Conservation (phyloP, 1,140 invertebrate species). For the Oscheius sp. region DNA sequence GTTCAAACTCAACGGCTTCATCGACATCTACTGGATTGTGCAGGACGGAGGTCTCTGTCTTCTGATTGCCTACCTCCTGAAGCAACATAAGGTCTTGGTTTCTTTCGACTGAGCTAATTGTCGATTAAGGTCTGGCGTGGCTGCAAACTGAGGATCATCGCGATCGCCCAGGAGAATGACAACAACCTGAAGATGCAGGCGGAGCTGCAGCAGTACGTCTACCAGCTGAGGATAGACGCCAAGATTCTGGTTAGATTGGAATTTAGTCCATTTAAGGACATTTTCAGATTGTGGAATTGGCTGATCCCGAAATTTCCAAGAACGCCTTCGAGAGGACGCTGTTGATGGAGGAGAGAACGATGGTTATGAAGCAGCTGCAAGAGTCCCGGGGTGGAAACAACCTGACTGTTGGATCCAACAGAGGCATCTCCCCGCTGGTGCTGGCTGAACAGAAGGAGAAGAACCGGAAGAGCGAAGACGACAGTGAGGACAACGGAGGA, state of each 20-base stretch:
- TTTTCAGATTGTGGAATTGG: slow-evolving; percentile 49
- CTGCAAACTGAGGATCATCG: slow-evolving; percentile 96
- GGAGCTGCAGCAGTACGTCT: slow-evolving; percentile 92
- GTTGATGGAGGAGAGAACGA: slow-evolving; percentile 97
- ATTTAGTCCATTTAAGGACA: neutral
- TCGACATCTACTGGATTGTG: slow-evolving; percentile 81
- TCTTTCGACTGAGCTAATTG: neutral
- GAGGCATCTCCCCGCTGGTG: slow-evolving; percentile 16
- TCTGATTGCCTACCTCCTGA: slow-evolving; percentile 90
- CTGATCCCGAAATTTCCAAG: slow-evolving; percentile 90
- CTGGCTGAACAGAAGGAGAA: slow-evolving; percentile 25
- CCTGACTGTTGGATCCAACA: neutral
- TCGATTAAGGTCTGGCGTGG: slow-evolving; percentile 76
- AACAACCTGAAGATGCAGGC: slow-evolving; percentile 99
- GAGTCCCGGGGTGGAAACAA: neutral
- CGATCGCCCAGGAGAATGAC: slow-evolving; percentile 95
- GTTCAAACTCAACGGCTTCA: slow-evolving; percentile 72
- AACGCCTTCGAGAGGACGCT: slow-evolving; percentile 97
- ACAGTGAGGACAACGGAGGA: neutral
- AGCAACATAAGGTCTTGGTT: slow-evolving; percentile 72
- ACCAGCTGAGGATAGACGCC: slow-evolving; percentile 94
- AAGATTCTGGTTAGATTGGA: slow-evolving; percentile 66
- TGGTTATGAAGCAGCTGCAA: slow-evolving; percentile 72
- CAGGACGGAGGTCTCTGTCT: slow-evolving; percentile 93
- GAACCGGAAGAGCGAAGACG: slow-evolving; percentile 7